A percentile compares a stretch with the other conserved stretches of the same genome.
phyloP scores from a whole-genome alignment of 2,113 vertebrate species.

The Physeter macrocephalus region DNA sequence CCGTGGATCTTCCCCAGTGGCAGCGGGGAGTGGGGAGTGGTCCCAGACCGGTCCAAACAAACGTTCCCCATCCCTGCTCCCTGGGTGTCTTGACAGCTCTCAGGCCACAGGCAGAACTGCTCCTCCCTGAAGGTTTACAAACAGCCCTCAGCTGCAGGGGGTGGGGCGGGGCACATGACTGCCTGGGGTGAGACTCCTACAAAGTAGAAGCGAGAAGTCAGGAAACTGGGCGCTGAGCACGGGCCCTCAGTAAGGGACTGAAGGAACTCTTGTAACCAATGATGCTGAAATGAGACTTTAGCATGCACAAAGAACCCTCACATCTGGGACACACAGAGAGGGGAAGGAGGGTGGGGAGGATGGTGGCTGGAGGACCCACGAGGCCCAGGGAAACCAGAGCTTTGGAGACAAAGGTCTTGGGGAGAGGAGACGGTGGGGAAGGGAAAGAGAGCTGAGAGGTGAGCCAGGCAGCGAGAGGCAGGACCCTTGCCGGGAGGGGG shows the following conservation, averaged over 20 bases:
- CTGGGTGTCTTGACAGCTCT: neutral
- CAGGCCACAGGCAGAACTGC: neutral
- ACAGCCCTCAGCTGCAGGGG: neutral
- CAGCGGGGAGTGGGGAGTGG: neutral
- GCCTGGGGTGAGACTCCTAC: neutral
- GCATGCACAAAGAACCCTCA: slow-evolving; percentile 51
- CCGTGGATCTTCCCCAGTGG: neutral
- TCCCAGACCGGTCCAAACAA: neutral
- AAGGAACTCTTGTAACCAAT: slow-evolving; percentile 8
- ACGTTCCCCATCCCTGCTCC: neutral
- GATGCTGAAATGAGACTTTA: slow-evolving; percentile 54
- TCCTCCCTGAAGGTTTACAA: neutral
- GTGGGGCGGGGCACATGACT: neutral
- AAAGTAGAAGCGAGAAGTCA: neutral
- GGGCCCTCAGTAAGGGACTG: neutral
- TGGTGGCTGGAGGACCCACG: neutral
- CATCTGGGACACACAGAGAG: neutral
- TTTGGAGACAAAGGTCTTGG: neutral
- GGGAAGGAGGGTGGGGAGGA: neutral
- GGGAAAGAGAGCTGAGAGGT: neutral
- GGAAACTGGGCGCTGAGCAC: neutral
- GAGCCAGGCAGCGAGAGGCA: neutral
- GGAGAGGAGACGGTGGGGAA: neutral
- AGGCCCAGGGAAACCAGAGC: neutral
- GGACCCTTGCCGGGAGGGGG: too few relatives aligned